Evolutionary conservation across 1,140 invertebrate species (phyloP).

Genomic region (Cylas formicarius): DNA sequence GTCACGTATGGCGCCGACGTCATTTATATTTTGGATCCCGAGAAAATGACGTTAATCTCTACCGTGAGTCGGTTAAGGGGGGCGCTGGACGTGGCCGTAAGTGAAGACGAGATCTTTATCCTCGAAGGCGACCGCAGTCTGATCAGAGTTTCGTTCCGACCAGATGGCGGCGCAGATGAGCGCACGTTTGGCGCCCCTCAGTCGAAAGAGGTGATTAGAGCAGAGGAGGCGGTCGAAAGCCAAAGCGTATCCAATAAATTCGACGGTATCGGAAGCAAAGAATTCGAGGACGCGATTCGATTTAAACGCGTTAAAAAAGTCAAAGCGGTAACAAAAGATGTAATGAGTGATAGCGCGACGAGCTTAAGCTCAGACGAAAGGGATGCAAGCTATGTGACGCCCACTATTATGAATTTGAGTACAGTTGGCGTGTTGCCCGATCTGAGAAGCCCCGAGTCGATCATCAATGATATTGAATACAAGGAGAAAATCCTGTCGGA

Average conservation of each 20-base stretch:
- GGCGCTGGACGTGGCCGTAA: slow-evolving; percentile 55
- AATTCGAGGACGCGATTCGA: slow-evolving; percentile 52
- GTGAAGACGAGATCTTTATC: slow-evolving; percentile 73
- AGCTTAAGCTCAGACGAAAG: slow-evolving; percentile 31
- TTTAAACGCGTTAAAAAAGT: slow-evolving; percentile 36
- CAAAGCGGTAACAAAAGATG: slow-evolving; percentile 35
- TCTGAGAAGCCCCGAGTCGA: slow-evolving; percentile 46
- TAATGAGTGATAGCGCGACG: slow-evolving; percentile 16
- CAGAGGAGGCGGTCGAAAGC: slow-evolving; percentile 49
- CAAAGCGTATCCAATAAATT: slow-evolving; percentile 37
- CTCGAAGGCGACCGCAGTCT: slow-evolving; percentile 61
- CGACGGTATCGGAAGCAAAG: slow-evolving; percentile 48
- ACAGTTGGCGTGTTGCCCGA: slow-evolving; percentile 41
- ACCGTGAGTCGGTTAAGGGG: slow-evolving; percentile 43
- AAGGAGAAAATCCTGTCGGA: slow-evolving; percentile 49
- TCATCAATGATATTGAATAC: slow-evolving; percentile 48
- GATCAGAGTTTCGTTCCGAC: slow-evolving; percentile 53
- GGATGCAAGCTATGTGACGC: slow-evolving; percentile 15
- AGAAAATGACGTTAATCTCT: slow-evolving; percentile 48
- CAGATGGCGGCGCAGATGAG: slow-evolving; percentile 38
- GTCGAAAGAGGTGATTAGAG: slow-evolving; percentile 38
- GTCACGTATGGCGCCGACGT: slow-evolving; percentile 65
- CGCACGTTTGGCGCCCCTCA: slow-evolving; percentile 1
- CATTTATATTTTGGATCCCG: slow-evolving; percentile 69
- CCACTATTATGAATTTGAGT: slow-evolving; percentile 43